Base-by-base conservation (phyloP, 2,113 vertebrate genomes). In the Gadus chalcogrammus region DNA sequence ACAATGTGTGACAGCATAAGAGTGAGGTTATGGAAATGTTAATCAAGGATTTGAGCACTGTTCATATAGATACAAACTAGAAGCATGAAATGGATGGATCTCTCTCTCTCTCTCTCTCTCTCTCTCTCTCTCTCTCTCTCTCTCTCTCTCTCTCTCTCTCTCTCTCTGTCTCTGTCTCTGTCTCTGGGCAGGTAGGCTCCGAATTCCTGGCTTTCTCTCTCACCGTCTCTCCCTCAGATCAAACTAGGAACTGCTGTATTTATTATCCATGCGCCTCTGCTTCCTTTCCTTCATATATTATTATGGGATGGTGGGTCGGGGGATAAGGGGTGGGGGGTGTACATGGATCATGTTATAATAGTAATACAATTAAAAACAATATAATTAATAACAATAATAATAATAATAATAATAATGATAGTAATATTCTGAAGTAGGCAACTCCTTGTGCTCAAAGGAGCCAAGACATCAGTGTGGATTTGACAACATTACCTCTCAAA, bases 381-480 rank as follows among this genome's bases (percentile, higher is more conserved):
- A 53, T 53, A 84, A 70, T 75, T 69, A 75, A 48, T 48, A 48
- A 48, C 11, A 9, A 48, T 48, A 48, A 48, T 67, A 81, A 86
- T 82, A 61, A 86, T 82, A 61, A 70, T 58, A 48, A 48, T 48
- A 48, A 48, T 48, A 48, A 9, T 48, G 12, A 48, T 48, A 58
- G 15, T 17, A 17, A 58, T n/a, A 58, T 7, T 58, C 15, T 3
- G 42, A 83, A 70, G 75, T 69, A 76, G 83, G 73, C 74, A 55
- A 31, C 78, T 82, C 83, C 83, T 81, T 64, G 68, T 74, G 55
- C 55, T 58, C 55, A 72, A 48, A 64, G 81, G 76, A 87, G 69
- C 83, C 85, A 79, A 88, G 85, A 91, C 87, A 88, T 84, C 78
- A 75, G 87, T 75, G 86, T 82, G 83, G 75, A 88, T 86, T 86